Base-by-base conservation (phyloP, 2,797 vertebrate genomes). In the Craterocephalus amniculus region DNA sequence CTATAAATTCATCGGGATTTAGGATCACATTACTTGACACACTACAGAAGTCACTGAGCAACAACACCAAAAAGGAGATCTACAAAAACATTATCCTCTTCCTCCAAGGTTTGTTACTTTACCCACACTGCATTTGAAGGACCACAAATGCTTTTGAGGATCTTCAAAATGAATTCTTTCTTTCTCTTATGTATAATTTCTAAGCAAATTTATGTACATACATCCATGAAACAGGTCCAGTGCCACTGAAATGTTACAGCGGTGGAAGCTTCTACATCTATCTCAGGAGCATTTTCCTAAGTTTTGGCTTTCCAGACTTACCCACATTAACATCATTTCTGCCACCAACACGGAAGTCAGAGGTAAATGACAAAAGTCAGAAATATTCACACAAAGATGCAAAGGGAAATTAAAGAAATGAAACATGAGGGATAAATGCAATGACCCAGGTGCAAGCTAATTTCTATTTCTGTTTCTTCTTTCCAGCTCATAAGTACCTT, bases 281-380 rank as follows among this genome's bases (percentile, higher is more conserved):
- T 61, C 70, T 93, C 67, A 80, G 49, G 43, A 76, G 60, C 26
- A 83, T 38, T 27, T 92, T 92, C 80, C 79, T 83, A 55, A 73
- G 79, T n/a, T 92, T 91, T 70, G 87, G 83, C 27, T 88, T 89
- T 62, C 90, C 90, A 36, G 77, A 90, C 54, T 10, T 89, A 63
- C 79, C 67, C 4, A 68, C 16, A 2, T 78, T 93, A 16, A 49
- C 48, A 1, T 88, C 90, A 58, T 80, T 93, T 16, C 68, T 91
- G 55, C 88, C 92, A 66, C n/a, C 16, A 26, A 58, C 10, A 22
- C 86, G 34, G 0, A 6, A 74, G 57, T 36, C 84, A 60, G 85
- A 93, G 91, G 90, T 75, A 16, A 45, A 26, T 49, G 58, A 34
- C 27, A 26, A 14, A 40, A 26, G 22, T 13, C 2, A 12, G 22